Percentiles rank a stretch among this genome's conserved stretches.
phyloP scores from a whole-genome alignment of 2,113 vertebrate species.

The Aspidoscelis tigris region DNA sequence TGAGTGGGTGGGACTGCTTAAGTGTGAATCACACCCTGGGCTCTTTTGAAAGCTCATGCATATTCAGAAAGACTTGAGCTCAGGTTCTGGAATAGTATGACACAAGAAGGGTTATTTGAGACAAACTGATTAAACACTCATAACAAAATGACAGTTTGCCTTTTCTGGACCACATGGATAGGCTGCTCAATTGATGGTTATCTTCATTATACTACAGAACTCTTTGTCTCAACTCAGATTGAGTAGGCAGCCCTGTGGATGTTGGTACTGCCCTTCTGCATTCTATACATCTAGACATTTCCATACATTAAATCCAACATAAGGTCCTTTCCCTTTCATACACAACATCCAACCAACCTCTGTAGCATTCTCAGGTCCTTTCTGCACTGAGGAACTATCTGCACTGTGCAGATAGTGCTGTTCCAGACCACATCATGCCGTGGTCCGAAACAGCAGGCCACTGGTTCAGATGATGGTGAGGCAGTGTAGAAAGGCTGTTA shows the following conservation, averaged over 20 bases:
- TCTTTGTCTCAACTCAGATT: background rate
- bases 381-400: background rate
- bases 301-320: background rate
- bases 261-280: too few species aligned
- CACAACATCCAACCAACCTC: background rate
- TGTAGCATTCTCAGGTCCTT: background rate
- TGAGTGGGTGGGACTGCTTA: slow-evolving; percentile 80
- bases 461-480: too few species aligned
- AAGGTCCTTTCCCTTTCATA: background rate
- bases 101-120: slow-evolving; percentile 38
- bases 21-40: slow-evolving; percentile 81
- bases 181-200: slow-evolving; percentile 11
- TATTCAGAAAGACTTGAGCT: slow-evolving; percentile 75
- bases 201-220: background rate
- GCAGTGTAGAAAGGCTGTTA: too few species aligned
- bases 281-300: background rate
- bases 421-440: too few species aligned
- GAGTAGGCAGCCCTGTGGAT: background rate
- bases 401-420: too few species aligned
- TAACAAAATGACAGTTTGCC: slow-evolving; percentile 3
- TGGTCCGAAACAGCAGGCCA: too few species aligned
- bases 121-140: slow-evolving; percentile 36
- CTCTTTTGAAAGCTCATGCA: slow-evolving; percentile 76
- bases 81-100: slow-evolving; percentile 44
- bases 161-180: background rate